phyloP scores from a whole-genome alignment of 1,140 invertebrate genomes.

The Lepidurus apus region DNA sequence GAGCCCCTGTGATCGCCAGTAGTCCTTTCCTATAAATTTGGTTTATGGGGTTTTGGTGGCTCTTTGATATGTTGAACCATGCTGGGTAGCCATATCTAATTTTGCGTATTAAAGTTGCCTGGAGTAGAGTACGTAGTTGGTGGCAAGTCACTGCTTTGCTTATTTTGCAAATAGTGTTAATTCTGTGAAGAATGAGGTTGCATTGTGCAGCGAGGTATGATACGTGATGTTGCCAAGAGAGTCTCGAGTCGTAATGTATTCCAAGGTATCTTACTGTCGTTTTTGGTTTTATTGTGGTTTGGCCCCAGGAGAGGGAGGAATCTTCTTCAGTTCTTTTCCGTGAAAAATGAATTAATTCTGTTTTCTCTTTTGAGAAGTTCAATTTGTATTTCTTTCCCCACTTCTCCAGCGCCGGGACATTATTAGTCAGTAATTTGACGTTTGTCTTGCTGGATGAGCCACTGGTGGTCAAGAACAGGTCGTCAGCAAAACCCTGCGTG shows the following conservation, averaged over 20 bases:
- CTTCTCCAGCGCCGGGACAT: background rate
- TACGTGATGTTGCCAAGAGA: background rate
- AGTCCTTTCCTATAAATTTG: background rate
- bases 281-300: slow-evolving; percentile 14
- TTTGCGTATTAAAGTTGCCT: background rate
- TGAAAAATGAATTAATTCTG: slow-evolving; percentile 28
- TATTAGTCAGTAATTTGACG: slow-evolving; percentile 5
- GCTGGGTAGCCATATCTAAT: too few relatives aligned
- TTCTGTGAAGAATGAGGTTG: slow-evolving; percentile 5
- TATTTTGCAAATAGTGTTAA: slow-evolving; percentile 3
- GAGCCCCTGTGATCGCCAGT: too few relatives aligned
- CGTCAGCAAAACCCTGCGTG: slow-evolving; percentile 23
- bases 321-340: background rate
- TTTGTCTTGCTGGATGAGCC: background rate
- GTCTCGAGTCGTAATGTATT: background rate
- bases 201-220: background rate
- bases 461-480: background rate
- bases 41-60: too few relatives aligned
- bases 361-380: slow-evolving; percentile 12
- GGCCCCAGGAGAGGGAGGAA: background rate
- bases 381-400: background rate
- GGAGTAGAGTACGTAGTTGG: background rate
- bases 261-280: slow-evolving; percentile 6
- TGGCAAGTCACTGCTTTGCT: background rate
- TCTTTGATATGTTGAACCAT: too few relatives aligned